Evolutionary conservation across 2,113 vertebrate species (phyloP), one percentile per base, ranked within the genome.

Genomic region (Sinocyclocheilus rhinocerous): DNA sequence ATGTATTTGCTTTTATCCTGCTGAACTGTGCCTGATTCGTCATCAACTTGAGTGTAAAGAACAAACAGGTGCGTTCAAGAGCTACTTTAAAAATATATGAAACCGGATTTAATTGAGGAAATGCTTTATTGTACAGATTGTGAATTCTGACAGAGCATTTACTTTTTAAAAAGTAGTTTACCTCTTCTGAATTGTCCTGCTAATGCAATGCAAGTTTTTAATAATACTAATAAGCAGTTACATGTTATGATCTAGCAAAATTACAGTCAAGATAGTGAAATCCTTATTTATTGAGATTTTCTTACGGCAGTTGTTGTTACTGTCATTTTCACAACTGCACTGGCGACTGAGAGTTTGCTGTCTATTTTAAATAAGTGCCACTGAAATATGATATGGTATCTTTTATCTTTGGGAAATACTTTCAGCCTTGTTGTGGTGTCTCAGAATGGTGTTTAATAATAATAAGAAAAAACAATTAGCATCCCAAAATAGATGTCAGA

Each of bases 401-500:
- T 36, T 48, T 59, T 67, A 52, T 69, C 26, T 69, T 61, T 79
- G 29, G 83, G 63, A 84, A 81, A 90, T 88, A 86, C 67, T 8
- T 45, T 39, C 16, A 79, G 78, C 84, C 82, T 84, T 87, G 76
- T 85, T 87, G 86, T 88, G 77, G 89, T 70, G 83, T 90, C 88
- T 87, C 76, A 87, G 50, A 86, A 55, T 85, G 80, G 76, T 76
- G 81, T 90, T 90, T 91, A 90, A 90, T 90, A 89, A 91, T 87
- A 88, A 87, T 86, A 42, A 42, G 86, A 91, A 92, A 93, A 20
- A 94, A 93, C 87, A 86, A 93, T 94, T 93, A 92, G 79, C 85
- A 50, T 87, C 91, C 88, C 61, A 92, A 92, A 93, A 94, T 92
- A 90, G 87, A 89, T 80, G 83, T 57, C 83, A 85, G 90, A 45